Evolutionary conservation across 2,888 invertebrate genomes (phyloP), one percentile per base, ranked within the genome.

Genomic region (Lycocerus yunnanus): DNA sequence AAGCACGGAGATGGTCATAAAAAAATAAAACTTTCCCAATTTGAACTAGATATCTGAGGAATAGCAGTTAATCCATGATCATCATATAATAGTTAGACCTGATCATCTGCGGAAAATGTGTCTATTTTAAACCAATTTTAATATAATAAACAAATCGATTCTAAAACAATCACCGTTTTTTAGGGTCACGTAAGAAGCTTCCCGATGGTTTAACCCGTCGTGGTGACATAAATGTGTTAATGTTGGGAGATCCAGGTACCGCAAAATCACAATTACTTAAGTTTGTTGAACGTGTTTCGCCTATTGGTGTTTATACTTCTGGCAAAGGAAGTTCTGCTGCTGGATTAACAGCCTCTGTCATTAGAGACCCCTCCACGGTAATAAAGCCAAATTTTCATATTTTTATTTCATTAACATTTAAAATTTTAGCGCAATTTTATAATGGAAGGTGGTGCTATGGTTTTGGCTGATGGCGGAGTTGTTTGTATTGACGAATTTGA

Each of bases 401-500:
- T 43, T 43, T 43, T 8, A 43, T 0, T 8, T 43, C 1, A 43
- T n/a, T n/a, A 6, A 58, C 16, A 20, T 15, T 69, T 68, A 18
- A 14, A 59, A 16, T 85, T 85, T 13, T 84, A 97, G 96, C 91
- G 97, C 63, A 97, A 96, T 87, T 98, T 98, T 87, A 93, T 98
- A 4, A 96, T 98, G 96, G 98, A 98, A 88, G 98, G 99, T 11
- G 99, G 99, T 10, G 99, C 99, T 1, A 99, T 99, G 99, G 99
- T 99, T 18, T 88, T 99, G 58, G 99, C 99, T 0, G 99, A 99
- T 88, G 99, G 99, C 3, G 99, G 99, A 21, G 98, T 99, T 1
- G 99, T 99, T 0, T 99, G 99, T 86, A 99, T 99, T 85, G 99
- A 99, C 87, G 99, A 99, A 88, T 99, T 99, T 87, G 99, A 99